Percentiles rank a stretch among this genome's conserved stretches.
phyloP scores from a whole-genome alignment of 2,797 vertebrate genomes.

The Agapornis canus region DNA sequence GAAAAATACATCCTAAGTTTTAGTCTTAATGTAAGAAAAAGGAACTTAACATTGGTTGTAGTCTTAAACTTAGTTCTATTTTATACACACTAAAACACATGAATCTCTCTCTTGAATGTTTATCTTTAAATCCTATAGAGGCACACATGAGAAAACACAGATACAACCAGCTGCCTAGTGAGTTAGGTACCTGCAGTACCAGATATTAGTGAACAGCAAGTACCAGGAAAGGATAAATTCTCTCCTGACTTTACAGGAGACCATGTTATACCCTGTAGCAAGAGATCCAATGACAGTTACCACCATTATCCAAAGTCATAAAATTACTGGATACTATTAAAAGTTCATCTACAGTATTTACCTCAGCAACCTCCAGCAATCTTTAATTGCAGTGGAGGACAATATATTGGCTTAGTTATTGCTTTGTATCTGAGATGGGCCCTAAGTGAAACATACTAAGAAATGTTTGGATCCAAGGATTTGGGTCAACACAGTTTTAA shows the following conservation, averaged over 20 bases:
- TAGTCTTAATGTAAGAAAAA: not conserved
- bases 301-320: slow-evolving; percentile 5
- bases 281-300: not conserved
- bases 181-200: not conserved
- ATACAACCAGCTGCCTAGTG: not conserved
- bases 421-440: not conserved
- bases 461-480: not conserved
- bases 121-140: not conserved
- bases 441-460: not conserved
- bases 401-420: not conserved
- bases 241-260: not conserved
- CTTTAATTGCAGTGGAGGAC: not conserved
- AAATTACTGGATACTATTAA: slow-evolving; percentile 28
- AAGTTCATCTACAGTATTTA: not conserved
- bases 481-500: not conserved
- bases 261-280: not conserved
- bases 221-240: not conserved
- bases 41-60: not conserved
- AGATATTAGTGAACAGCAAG: not conserved
- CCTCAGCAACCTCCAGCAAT: not conserved
- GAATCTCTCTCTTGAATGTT: not conserved
- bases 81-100: not conserved
- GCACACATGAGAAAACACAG: not conserved
- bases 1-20: not conserved
- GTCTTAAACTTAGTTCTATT: not conserved